Evolutionary conservation across 2,888 invertebrate genomes (phyloP).

Genomic region (Rhorus exstirpatorius): DNA sequence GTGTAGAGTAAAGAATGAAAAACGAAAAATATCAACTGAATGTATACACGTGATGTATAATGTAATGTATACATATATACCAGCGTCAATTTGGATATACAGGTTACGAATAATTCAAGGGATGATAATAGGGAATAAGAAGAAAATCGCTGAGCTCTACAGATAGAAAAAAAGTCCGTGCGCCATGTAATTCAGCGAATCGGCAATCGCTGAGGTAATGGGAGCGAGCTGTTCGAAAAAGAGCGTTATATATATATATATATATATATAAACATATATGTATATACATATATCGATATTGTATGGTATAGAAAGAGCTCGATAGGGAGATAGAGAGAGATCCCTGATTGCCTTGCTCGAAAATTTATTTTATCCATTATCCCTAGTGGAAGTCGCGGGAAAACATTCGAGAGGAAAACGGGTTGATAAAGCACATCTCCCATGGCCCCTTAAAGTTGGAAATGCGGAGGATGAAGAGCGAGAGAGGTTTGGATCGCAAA

Average conservation of each 20-base stretch:
- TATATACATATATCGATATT: background rate
- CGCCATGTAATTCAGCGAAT: slow-evolving; percentile 40
- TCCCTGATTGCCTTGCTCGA: slow-evolving; percentile 65
- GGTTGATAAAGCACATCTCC: slow-evolving; percentile 69
- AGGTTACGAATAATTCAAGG: slow-evolving; percentile 24
- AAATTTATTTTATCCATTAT: slow-evolving; percentile 71
- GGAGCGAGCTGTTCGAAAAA: slow-evolving; percentile 26
- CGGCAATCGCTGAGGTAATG: slow-evolving; percentile 52
- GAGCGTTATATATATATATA: slow-evolving; percentile 33
- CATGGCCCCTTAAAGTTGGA: slow-evolving; percentile 65
- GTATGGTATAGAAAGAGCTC: slow-evolving; percentile 19
- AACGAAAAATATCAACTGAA: background rate
- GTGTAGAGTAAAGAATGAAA: background rate
- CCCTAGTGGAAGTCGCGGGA: slow-evolving; percentile 65
- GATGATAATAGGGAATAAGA: slow-evolving; percentile 1
- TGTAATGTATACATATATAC: no score
- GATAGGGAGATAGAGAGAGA: slow-evolving; percentile 52
- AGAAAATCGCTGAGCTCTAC: slow-evolving; percentile 40
- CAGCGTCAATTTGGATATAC: background rate
- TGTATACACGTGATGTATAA: background rate
- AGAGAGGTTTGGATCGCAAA: slow-evolving; percentile 29
- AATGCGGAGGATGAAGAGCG: slow-evolving; percentile 45
- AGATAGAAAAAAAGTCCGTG: slow-evolving; percentile 13
- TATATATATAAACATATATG: slow-evolving; percentile 8
- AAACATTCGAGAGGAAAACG: slow-evolving; percentile 70